These are phyloP conservation scores for Coregonus sp. DNA, from an alignment of 2,797 vertebrate genomes.

Conservation along the genomic window DNA sequence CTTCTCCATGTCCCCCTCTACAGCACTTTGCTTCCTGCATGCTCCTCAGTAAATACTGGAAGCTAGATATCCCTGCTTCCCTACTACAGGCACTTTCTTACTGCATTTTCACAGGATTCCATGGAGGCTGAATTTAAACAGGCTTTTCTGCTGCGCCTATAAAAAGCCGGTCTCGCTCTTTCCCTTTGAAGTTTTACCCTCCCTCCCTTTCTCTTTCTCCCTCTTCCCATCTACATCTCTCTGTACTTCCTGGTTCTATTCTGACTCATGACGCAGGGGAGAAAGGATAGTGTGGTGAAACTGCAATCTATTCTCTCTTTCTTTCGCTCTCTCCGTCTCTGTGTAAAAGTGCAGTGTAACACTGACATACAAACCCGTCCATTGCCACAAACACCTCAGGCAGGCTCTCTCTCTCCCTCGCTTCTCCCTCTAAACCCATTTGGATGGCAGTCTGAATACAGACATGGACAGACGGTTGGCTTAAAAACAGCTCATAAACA, in stretches of 20 bases:
- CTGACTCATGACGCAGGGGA: conserved; percentile 28
- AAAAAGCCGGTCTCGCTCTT: conserved; percentile 26
- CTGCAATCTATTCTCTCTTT: neutral
- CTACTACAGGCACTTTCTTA: conserved; percentile 33
- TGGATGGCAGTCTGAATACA: conserved; percentile 16
- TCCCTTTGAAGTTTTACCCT: conserved; percentile 66
- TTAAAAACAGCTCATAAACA: conserved; percentile 12
- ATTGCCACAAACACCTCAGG: neutral
- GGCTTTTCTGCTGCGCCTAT: conserved; percentile 36
- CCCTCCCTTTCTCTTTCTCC: conserved; percentile 32
- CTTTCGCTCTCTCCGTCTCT: neutral
- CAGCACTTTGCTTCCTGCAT: conserved; percentile 21
- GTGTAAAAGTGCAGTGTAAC: conserved; percentile 26
- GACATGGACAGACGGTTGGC: neutral
- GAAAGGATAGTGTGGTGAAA: neutral
- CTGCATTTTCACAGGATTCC: conserved; percentile 35
- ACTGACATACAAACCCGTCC: conserved; percentile 31
- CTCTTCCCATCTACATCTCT: conserved; percentile 24
- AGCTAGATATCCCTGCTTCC: conserved; percentile 3
- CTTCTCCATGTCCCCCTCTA: neutral
- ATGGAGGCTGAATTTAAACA: conserved; percentile 28
- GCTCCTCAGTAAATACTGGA: conserved; percentile 23
- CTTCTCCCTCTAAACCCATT: neutral
- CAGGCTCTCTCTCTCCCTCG: neutral
- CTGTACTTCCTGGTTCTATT: conserved; percentile 46